Evolutionary conservation across 2,888 invertebrate genomes (phyloP), one percentile per base, ranked within the genome.

Genomic region (Pseudococcus jackbeardsleyi): DNA sequence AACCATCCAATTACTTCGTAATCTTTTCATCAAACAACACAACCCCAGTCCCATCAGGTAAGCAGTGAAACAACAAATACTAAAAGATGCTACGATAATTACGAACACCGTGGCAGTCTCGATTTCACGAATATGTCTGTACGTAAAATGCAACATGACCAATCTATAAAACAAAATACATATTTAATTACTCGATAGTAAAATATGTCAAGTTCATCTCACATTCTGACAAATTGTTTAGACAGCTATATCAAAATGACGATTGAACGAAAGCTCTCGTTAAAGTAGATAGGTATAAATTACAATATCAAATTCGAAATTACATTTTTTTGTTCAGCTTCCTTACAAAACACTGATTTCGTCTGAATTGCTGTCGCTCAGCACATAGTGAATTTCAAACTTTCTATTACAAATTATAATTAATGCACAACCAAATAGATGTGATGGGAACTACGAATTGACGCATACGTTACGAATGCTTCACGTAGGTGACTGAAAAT

Each of bases 111-210:
- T 33, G 46, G 46, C 7, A 4, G 11, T 82, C 19, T 82, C 79
- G 17, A 82, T 46, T 46, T 82, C 19, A 46, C 19, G 46, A 82
- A 82, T 46, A 46, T 33, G 46, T 46, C 22, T 26, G 19, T 82
- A 42, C 79, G 79, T 82, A 46, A 82, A 82, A 46, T 22, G 79
- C 19, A 82, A 82, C 79, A 82, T 82, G 46, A 33, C 79, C 79
- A 42, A 82, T 82, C 79, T 82, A 22, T n/a, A 11, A 82, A 19
- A 46, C 42, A 82, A 6, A 82, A 72, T 5, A 15, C 5, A 72
- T 7, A 33, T 33, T 26, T 72, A 72, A 33, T 33, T 6, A 72
- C 15, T 0, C 1, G 1, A 3, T 3, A 72, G 17, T 15, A 64
- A 72, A 72, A 72, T 72, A 17, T 72, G 72, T 72, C 72, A 72